A percentile compares a stretch with the other conserved stretches of the same genome.
These are phyloP conservation scores for Dromas ardeola DNA, from an alignment of 2,113 vertebrate species.

Conservation along the genomic window DNA sequence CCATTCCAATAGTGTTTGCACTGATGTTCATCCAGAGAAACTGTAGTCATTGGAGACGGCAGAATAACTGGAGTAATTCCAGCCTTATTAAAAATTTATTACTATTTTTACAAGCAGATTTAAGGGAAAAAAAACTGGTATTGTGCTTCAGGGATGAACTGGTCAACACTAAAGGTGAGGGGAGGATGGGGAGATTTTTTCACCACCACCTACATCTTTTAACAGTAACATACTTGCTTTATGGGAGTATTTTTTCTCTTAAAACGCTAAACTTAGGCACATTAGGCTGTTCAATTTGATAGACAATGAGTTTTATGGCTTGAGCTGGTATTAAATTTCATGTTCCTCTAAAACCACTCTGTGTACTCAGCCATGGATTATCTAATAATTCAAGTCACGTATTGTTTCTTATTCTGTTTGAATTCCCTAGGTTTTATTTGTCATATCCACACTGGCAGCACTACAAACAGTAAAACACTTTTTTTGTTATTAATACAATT, in stretches of 20 bases:
- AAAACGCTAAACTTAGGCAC: background rate
- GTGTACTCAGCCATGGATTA: background rate
- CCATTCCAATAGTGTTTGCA: background rate
- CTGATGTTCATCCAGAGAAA: background rate
- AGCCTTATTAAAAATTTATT: background rate
- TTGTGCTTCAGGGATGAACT: background rate
- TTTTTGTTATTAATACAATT: constrained; percentile 27
- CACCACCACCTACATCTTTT: background rate
- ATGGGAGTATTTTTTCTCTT: background rate
- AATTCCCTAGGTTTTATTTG: constrained; percentile 14
- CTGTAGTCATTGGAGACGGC: background rate
- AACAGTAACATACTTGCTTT: background rate
- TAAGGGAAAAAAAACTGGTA: background rate
- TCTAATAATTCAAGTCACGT: background rate
- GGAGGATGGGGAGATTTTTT: background rate
- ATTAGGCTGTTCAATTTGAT: background rate
- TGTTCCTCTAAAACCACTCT: background rate
- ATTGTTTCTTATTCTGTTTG: background rate
- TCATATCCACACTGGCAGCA: background rate
- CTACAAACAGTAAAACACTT: constrained; percentile 11
- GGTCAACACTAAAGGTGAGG: background rate
- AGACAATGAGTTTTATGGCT: background rate
- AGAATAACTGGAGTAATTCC: background rate
- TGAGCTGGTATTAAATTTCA: background rate
- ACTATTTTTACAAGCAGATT: background rate